These are phyloP conservation scores for Pangasius djambal DNA, from an alignment of 2,797 vertebrate species.

Conservation along the genomic window DNA sequence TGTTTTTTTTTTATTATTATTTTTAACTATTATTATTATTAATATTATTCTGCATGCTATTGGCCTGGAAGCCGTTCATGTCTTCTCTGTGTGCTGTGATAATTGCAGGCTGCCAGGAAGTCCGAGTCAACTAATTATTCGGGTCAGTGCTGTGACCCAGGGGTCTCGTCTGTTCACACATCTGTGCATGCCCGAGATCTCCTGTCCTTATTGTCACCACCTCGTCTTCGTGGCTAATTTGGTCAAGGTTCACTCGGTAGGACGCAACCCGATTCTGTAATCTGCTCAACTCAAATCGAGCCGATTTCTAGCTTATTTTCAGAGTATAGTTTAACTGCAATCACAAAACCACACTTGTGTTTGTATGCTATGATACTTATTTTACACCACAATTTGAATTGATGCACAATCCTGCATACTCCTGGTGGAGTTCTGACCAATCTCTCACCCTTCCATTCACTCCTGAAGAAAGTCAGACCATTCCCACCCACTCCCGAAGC, in stretches of 20 bases:
- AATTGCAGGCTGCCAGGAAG: constrained; percentile 34
- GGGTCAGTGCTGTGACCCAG: constrained; percentile 22
- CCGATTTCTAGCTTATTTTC: background rate
- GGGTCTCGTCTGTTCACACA: constrained; percentile 30
- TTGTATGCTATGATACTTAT: background rate
- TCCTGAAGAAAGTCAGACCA: background rate
- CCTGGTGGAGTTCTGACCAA: background rate
- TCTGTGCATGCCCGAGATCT: background rate
- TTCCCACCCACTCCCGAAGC: background rate
- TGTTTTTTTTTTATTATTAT: background rate
- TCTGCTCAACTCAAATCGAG: background rate
- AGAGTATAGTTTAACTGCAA: background rate
- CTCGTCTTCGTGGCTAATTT: constrained; percentile 18
- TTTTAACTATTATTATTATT: constrained; percentile 1
- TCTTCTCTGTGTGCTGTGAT: constrained; percentile 2
- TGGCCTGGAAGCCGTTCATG: background rate
- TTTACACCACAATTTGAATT: background rate
- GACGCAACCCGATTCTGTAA: background rate
- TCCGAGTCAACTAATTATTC: constrained; percentile 38
- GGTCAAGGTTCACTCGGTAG: background rate
- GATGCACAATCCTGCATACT: no score
- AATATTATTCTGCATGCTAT: background rate
- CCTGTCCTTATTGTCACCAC: background rate
- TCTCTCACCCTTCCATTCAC: background rate
- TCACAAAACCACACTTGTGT: background rate